Evolutionary conservation across 37 sponge, comb jelly and placozoan genomes (phyloP), one percentile per base, ranked within the genome.

Genomic region (Mnemiopsis leidyi): DNA sequence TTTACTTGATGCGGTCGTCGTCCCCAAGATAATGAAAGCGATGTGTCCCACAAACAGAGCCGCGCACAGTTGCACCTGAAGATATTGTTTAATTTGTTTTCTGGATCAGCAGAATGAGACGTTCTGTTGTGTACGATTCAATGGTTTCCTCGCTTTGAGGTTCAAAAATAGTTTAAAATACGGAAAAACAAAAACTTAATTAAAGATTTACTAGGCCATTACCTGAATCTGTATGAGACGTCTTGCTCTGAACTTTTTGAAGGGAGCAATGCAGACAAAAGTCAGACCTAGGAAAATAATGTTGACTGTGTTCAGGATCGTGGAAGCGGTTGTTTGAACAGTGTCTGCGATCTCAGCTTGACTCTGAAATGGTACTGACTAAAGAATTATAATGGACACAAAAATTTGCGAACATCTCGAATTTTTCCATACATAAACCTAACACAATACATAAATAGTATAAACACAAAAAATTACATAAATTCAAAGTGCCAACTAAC

Each of bases 161-260:
- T n/a, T n/a, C n/a, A n/a, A n/a, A n/a, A n/a, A n/a, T n/a, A n/a
- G n/a, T n/a, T n/a, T n/a, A n/a, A n/a, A n/a, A n/a, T n/a, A n/a
- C n/a, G n/a, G n/a, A n/a, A n/a, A n/a, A n/a, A n/a, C n/a, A n/a
- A n/a, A n/a, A 48, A 48, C 13, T 48, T 48, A 48, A 48, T 13
- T 48, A 18, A 48, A 48, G 13, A 48, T 48, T 48, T 48, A n/a
- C n/a, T n/a, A n/a, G n/a, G n/a, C n/a, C n/a, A n/a, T n/a, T n/a
- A 48, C 61, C 61, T 48, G 61, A 13, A 69, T 25, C n/a, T 77
- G 61, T 28, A 85, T 85, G 40, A 85, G 61, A 28, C 90, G 39
- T 38, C 90, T 38, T 39, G 90, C 61, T 5, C 48, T n/a, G 90
- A 85, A 85, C 61, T 85, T 39, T 21, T 85, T 85, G 90, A 85